Percentiles rank a stretch among this genome's conserved stretches.
Evolutionary conservation across 2,888 invertebrate genomes (phyloP).

Genomic region (Leuctra nigra): DNA sequence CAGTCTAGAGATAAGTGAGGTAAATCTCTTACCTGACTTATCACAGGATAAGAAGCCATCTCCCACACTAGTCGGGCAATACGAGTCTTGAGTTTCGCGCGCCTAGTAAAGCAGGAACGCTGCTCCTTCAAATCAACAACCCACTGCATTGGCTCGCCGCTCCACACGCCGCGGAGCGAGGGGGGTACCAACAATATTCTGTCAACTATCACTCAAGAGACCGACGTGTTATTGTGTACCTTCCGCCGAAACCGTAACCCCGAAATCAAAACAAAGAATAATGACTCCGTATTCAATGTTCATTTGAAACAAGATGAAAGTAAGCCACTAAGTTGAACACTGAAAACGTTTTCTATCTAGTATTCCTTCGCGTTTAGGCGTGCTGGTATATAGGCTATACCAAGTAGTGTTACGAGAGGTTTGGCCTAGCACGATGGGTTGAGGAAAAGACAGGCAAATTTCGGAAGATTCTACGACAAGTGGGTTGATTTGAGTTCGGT

Average conservation of each 20-base stretch:
- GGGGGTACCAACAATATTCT: not conserved
- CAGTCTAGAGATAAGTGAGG: not conserved
- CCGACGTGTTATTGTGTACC: not conserved
- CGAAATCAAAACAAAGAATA: not conserved
- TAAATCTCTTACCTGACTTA: constrained; percentile 20
- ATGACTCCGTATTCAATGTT: constrained; percentile 3
- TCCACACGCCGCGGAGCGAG: not conserved
- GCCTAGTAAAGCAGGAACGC: constrained; percentile 19
- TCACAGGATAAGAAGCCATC: constrained; percentile 22
- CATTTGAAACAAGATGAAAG: not conserved
- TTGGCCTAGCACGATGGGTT: constrained; percentile 4
- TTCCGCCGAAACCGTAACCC: not conserved
- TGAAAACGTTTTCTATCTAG: not conserved
- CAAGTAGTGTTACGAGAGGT: not conserved
- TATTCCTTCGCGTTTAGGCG: not conserved
- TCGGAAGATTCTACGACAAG: not conserved
- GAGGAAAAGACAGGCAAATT: constrained; percentile 12
- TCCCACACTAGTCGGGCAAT: constrained; percentile 22
- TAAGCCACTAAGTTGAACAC: not conserved
- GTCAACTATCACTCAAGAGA: not conserved
- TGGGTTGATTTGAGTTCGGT: constrained; percentile 1
- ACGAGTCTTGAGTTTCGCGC: constrained; percentile 20
- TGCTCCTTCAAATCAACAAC: constrained; percentile 22
- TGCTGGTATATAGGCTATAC: not conserved
- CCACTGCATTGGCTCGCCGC: constrained; percentile 24